Conservation (phyloP, 2,888 invertebrate species). For the Mystacides longicornis region DNA sequence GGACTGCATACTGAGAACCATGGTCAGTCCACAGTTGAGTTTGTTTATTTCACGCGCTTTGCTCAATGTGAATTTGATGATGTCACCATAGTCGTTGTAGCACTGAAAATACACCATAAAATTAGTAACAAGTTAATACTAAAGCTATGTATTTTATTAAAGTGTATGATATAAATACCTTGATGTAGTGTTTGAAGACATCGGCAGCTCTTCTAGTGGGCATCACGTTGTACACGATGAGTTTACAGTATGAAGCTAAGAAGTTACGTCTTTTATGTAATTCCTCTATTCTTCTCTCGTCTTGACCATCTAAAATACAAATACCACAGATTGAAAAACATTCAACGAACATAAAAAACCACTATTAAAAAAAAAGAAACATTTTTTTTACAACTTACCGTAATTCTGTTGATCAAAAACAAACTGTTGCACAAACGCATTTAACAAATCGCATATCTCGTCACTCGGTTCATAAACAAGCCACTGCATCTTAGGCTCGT, state of each 20-base stretch:
- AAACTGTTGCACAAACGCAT: slow-evolving; percentile 85
- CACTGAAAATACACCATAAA: slow-evolving; percentile 48
- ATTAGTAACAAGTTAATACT: too few species aligned
- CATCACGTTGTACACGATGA: slow-evolving; percentile 95
- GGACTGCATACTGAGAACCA: slow-evolving; percentile 85
- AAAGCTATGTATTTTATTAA: too few species aligned
- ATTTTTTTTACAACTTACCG: slow-evolving; percentile 42
- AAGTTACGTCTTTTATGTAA: slow-evolving; percentile 94
- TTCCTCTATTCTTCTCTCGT: slow-evolving; percentile 95
- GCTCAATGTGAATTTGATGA: slow-evolving; percentile 92
- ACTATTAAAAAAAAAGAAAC: neutral
- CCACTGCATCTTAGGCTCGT: slow-evolving; percentile 46
- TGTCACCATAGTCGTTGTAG: slow-evolving; percentile 97
- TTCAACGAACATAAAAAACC: neutral
- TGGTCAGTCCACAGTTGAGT: slow-evolving; percentile 89
- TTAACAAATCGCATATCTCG: slow-evolving; percentile 72
- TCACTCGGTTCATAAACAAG: slow-evolving; percentile 77
- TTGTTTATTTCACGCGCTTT: slow-evolving; percentile 98
- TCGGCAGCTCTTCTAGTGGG: slow-evolving; percentile 87
- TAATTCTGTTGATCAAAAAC: slow-evolving; percentile 92
- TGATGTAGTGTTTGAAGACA: slow-evolving; percentile 96
- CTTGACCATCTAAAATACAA: slow-evolving; percentile 64
- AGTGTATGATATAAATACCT: too few species aligned
- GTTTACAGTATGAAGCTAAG: slow-evolving; percentile 93
- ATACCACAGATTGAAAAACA: neutral